These are phyloP conservation scores for Tinamus guttatus DNA, from an alignment of 2,113 vertebrate genomes.

Conservation along the genomic window DNA sequence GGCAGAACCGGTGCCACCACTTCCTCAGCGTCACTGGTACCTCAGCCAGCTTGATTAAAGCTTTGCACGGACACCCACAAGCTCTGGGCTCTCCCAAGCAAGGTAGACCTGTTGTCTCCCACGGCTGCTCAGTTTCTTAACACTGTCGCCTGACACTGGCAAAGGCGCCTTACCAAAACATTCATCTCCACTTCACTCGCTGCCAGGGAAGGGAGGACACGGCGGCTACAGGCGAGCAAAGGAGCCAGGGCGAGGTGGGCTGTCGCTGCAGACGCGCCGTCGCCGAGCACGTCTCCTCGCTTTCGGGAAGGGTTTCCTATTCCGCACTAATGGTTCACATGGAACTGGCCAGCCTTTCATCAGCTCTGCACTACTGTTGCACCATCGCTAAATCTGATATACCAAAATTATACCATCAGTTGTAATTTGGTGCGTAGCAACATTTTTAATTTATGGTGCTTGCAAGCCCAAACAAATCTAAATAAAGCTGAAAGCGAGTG, in stretches of 20 bases:
- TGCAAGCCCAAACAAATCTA: background rate
- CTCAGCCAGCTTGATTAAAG: background rate
- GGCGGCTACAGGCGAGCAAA: background rate
- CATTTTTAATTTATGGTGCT: background rate
- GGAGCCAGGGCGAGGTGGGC: rapidly evolving
- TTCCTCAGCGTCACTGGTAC: background rate
- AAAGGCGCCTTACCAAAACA: background rate
- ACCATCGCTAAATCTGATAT: background rate
- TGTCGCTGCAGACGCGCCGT: background rate
- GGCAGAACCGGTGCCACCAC: background rate
- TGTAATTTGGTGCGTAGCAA: background rate
- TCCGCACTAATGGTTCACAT: background rate
- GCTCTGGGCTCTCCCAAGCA: background rate
- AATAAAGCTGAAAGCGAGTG: background rate
- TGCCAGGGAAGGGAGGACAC: background rate
- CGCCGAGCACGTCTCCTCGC: background rate
- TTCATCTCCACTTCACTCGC: no score
- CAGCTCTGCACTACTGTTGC: background rate
- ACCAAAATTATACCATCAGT: background rate
- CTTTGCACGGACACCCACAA: background rate
- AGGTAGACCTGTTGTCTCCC: background rate
- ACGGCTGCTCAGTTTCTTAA: background rate
- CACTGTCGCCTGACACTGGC: rapidly evolving
- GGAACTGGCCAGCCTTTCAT: background rate
- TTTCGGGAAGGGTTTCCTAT: background rate